Conservation (phyloP, 1,140 invertebrate species). For the Ostrea denselamellosa region DNA sequence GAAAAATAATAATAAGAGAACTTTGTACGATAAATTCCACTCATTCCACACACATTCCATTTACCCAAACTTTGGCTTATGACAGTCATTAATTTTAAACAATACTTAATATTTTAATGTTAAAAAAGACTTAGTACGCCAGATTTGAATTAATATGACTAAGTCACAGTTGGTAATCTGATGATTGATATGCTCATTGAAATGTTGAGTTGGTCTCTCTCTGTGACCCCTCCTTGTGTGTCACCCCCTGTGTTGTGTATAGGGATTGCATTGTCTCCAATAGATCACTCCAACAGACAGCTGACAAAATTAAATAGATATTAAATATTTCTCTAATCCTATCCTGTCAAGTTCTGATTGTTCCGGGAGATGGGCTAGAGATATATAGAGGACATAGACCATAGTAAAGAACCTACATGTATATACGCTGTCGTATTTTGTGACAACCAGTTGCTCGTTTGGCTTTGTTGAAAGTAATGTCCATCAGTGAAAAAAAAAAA, state of each 20-base stretch:
- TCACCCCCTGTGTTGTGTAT: neutral
- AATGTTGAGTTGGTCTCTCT: conserved; percentile 16
- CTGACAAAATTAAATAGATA: conserved; percentile 38
- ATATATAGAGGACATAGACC: neutral
- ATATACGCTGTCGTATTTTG: neutral
- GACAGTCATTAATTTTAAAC: neutral
- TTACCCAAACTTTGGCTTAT: conserved; percentile 1
- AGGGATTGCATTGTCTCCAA: neutral
- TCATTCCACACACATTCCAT: neutral
- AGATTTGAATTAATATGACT: neutral
- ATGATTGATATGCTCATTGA: neutral
- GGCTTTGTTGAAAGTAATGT: neutral
- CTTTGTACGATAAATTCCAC: neutral
- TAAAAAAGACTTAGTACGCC: conserved; percentile 18
- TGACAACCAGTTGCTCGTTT: neutral
- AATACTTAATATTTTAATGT: neutral
- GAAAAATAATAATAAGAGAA: neutral
- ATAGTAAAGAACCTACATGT: neutral
- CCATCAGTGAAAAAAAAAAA: neutral
- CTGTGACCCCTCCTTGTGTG: neutral
- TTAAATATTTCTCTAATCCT: conserved; percentile 38
- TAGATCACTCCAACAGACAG: conserved; percentile 30
- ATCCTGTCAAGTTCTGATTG: conserved; percentile 14
- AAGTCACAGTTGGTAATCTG: neutral
- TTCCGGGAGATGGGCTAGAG: neutral